These are phyloP conservation scores for Anthoscopus minutus DNA, from an alignment of 2,113 vertebrate species.

Conservation along the genomic window DNA sequence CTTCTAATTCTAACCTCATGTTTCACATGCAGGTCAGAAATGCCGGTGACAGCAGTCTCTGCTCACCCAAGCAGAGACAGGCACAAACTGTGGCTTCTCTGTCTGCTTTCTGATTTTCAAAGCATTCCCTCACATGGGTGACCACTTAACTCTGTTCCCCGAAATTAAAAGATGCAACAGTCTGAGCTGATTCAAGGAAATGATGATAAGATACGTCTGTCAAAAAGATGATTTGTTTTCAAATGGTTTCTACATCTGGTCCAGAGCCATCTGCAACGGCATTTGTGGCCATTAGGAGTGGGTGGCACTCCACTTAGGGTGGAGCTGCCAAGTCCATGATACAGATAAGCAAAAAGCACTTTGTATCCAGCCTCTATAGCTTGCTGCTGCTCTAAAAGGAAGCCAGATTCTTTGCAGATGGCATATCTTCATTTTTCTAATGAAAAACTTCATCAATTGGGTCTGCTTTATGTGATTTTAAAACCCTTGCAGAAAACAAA, in stretches of 20 bases:
- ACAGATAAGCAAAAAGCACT: neutral
- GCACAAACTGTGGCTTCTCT: neutral
- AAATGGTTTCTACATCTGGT: neutral
- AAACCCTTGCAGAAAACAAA: neutral
- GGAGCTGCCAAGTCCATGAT: neutral
- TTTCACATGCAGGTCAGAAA: neutral
- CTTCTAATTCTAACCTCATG: too few relatives aligned
- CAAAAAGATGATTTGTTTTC: neutral
- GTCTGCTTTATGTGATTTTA: neutral
- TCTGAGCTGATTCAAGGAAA: neutral
- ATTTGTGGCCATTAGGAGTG: neutral
- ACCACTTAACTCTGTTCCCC: neutral
- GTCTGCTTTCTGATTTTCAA: neutral
- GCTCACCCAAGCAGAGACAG: neutral
- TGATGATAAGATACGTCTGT: neutral
- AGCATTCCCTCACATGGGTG: neutral
- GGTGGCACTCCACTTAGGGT: neutral
- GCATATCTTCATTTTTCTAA: neutral
- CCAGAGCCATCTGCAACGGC: neutral
- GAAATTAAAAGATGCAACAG: neutral
- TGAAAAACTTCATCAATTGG: neutral
- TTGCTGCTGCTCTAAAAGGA: neutral
- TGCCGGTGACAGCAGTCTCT: neutral
- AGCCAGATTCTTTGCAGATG: neutral
- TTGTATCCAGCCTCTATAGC: neutral